phyloP scores from a whole-genome alignment of 2,888 invertebrate genomes.

The Amblyteles armatorius region DNA sequence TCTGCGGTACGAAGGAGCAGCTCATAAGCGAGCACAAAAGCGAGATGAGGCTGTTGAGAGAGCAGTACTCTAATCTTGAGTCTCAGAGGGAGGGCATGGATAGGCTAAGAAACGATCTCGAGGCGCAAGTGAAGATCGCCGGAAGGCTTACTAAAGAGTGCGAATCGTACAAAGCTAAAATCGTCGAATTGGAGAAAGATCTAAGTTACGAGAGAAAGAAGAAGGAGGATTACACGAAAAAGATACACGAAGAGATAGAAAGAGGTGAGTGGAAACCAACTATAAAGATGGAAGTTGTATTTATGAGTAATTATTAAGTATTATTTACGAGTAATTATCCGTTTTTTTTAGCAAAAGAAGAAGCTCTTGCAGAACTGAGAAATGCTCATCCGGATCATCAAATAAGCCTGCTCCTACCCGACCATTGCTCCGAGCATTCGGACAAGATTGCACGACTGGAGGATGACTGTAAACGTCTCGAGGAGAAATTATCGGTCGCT shows the following conservation, averaged over 20 bases:
- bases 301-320: background rate
- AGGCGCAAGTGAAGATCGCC: slow-evolving; percentile 75
- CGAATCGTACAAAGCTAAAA: slow-evolving; percentile 75
- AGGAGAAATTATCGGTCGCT: slow-evolving; percentile 78
- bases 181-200: slow-evolving; percentile 80
- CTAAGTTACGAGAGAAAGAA: slow-evolving; percentile 77
- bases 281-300: background rate
- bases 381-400: slow-evolving; percentile 79
- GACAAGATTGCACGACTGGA: slow-evolving; percentile 81
- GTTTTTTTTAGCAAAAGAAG: slow-evolving; percentile 78
- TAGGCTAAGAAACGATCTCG: slow-evolving; percentile 76
- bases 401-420: slow-evolving; percentile 78
- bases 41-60: slow-evolving; percentile 85
- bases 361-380: slow-evolving; percentile 80
- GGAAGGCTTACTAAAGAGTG: slow-evolving; percentile 77
- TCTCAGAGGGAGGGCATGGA: slow-evolving; percentile 75
- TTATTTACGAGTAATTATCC: background rate
- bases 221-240: slow-evolving; percentile 77
- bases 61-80: slow-evolving; percentile 76
- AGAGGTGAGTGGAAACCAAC: slow-evolving; percentile 72
- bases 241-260: slow-evolving; percentile 80
- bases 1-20: slow-evolving; percentile 88
- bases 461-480: slow-evolving; percentile 79
- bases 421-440: slow-evolving; percentile 81
- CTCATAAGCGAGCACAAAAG: slow-evolving; percentile 87